Percentiles rank a stretch among this genome's conserved stretches.
phyloP scores from a whole-genome alignment of 2,797 vertebrate species.

The Premnoplex brunnescens region DNA sequence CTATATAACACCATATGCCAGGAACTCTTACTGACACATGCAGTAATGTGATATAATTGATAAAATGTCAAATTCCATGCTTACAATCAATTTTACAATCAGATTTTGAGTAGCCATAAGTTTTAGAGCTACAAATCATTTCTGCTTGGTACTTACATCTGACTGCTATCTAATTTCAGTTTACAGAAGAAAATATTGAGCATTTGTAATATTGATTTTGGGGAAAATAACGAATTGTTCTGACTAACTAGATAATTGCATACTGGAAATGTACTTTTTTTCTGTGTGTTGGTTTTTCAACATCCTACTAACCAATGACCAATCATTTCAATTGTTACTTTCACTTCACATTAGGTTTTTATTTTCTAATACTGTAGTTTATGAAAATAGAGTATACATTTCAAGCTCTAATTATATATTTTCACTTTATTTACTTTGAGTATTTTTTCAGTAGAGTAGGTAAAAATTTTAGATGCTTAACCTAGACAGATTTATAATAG shows the following conservation, averaged over 20 bases:
- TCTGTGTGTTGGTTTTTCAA: background rate
- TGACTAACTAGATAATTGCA: background rate
- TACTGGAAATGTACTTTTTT: background rate
- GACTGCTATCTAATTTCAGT: conserved; percentile 19
- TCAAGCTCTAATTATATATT: background rate
- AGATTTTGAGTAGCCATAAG: background rate
- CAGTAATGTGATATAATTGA: conserved; percentile 37
- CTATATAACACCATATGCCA: conserved; percentile 2
- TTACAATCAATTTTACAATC: conserved; percentile 36
- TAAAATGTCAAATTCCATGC: conserved; percentile 40
- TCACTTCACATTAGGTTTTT: background rate
- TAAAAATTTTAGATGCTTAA: background rate
- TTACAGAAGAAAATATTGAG: conserved; percentile 11
- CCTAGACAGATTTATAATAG: background rate
- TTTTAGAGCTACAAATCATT: conserved; percentile 21
- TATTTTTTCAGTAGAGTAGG: background rate
- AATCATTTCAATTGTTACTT: background rate
- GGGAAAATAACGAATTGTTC: background rate
- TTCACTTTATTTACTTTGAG: background rate
- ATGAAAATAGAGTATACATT: background rate
- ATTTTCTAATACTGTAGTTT: background rate
- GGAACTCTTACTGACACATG: background rate
- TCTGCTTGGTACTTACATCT: background rate
- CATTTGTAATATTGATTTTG: background rate
- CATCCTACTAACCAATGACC: background rate